Base-by-base conservation (phyloP, 1,140 invertebrate genomes). In the Eulimnadia texana region DNA sequence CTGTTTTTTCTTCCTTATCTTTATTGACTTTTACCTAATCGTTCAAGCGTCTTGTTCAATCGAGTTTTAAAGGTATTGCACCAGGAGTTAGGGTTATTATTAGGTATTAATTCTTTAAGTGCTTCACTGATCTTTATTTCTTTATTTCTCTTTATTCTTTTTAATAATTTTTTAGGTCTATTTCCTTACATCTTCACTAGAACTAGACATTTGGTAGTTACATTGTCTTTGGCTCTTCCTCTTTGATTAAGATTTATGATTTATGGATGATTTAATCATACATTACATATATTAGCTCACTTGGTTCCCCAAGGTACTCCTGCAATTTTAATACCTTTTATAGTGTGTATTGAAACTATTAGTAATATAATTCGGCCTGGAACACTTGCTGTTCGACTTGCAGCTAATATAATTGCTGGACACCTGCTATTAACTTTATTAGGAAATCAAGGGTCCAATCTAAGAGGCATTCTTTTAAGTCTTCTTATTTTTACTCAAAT, bases 381-480 rank as follows among this genome's bases (percentile, higher is more conserved):
- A 68, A 83, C 80, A 1, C 71, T 84, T 74, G 74, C 77, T 28
- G 73, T 84, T 56, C 82, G 81, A 63, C 68, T 84, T 73, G 75
- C 78, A 11, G 81, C 82, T 47, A 83, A 83, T 76, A 82, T 83
- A 78, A 82, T 82, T 75, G 80, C 81, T 13, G 81, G 81, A 0
- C 81, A 82, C 69, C 70, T 84, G 70, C 66, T 84, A 61, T 64
- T 74, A 71, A 77, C 76, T 25, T 68, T 81, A 66, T 66, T 80
- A 68, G 75, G 77, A 64, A 74, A 73, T 63, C 73, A 72, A 55
- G 70, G n/a, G 70, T 64, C 57, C 62, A 61, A 72, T 23, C 16
- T n/a, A 20, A 47, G 58, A 53, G 59, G 68, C 58, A 50, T 3
- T 61, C 66, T 63, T 74, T 47, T 67, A 69, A 67, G 62, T 74